phyloP scores from a whole-genome alignment of 92 coral and sea anemone genomes.

The Metridium senile region DNA sequence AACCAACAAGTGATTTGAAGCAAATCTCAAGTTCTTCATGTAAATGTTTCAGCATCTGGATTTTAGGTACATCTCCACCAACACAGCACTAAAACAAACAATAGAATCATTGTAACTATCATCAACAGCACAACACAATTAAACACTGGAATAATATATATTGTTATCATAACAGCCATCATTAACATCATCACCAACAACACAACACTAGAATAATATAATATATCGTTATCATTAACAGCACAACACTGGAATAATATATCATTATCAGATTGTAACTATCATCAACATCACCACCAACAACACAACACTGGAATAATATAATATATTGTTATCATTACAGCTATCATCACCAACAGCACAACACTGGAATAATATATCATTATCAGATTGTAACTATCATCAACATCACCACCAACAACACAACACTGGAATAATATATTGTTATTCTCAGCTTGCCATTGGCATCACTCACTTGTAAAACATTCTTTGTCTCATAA shows the following conservation, averaged over 20 bases:
- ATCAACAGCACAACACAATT: too few relatives aligned
- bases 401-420: constrained; percentile 7
- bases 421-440: too few relatives aligned
- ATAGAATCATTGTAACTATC: too few relatives aligned
- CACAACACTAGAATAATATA: neutral
- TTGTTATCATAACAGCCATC: neutral
- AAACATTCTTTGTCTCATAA: constrained; percentile 84
- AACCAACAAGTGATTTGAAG: constrained; percentile 91
- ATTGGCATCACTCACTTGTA: neutral
- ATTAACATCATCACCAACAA: neutral
- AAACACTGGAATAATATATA: neutral
- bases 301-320: neutral
- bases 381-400: constrained; percentile 4
- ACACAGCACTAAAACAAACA: constrained; percentile 98
- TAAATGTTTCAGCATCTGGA: constrained; percentile 89
- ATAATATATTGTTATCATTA: neutral
- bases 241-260: neutral
- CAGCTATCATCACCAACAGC: neutral
- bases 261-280: too few relatives aligned
- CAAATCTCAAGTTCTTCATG: constrained; percentile 97
- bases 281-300: constrained; percentile 3
- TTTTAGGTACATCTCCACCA: constrained; percentile 98
- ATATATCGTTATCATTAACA: neutral
- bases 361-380: too few relatives aligned
- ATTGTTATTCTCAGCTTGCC: constrained; percentile 1